These are phyloP conservation scores for Orchesellides sinensis DNA, from an alignment of 2,888 invertebrate species.

Conservation along the genomic window DNA sequence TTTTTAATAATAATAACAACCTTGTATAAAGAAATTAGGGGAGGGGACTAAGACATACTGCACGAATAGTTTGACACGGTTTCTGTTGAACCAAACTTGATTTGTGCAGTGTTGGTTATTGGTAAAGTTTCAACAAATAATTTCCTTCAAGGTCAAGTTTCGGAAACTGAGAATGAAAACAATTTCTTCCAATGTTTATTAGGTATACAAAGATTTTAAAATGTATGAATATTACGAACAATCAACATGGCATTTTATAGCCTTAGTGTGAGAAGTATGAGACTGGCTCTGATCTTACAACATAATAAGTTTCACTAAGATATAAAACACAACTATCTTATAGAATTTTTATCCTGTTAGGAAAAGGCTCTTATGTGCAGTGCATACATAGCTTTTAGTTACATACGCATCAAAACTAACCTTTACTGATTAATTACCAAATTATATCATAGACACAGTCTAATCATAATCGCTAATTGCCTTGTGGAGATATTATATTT, in stretches of 20 bases:
- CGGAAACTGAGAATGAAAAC: no score
- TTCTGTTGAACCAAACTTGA: no score
- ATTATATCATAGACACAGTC: not conserved
- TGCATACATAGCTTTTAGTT: constrained; percentile 52
- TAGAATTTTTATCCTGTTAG: not conserved
- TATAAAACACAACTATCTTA: constrained; percentile 18
- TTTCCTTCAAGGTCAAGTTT: no score
- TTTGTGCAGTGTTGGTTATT: no score
- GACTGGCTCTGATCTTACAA: constrained; percentile 66
- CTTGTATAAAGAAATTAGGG: no score
- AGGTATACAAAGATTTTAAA: no score
- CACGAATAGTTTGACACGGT: no score
- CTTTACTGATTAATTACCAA: not conserved
- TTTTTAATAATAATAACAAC: no score
- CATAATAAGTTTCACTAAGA: not conserved
- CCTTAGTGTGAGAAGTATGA: constrained; percentile 68
- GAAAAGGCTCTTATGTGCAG: constrained; percentile 51
- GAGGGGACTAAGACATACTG: no score
- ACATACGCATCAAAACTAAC: no score
- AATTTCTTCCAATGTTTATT: no score
- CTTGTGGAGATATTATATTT: not conserved
- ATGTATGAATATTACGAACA: not conserved
- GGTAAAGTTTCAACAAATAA: no score
- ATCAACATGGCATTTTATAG: constrained; percentile 63
- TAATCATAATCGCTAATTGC: not conserved